phyloP scores from a whole-genome alignment of 2,113 vertebrate genomes.

The Microtus pennsylvanicus region DNA sequence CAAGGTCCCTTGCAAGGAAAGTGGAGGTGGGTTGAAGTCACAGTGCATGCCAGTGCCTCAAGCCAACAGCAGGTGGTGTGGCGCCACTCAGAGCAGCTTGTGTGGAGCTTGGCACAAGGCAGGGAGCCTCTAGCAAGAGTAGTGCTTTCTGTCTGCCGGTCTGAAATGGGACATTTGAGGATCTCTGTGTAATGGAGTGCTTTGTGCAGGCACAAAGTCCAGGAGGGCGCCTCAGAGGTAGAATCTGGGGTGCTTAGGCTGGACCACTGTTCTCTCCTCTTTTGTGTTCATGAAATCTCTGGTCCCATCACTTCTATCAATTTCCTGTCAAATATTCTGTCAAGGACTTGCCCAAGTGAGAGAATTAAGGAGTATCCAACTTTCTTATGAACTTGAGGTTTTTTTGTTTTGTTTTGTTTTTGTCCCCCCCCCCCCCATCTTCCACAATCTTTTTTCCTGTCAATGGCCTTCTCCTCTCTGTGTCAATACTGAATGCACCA shows the following conservation, averaged over 20 bases:
- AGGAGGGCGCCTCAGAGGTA: not conserved
- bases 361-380: not conserved
- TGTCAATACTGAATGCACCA: not conserved
- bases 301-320: not conserved
- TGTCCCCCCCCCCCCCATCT: not conserved
- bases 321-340: not conserved
- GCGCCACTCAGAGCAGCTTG: not conserved
- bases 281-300: not conserved
- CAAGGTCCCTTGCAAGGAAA: not conserved
- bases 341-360: not conserved
- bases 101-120: not conserved
- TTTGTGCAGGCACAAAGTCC: not conserved
- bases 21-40: too few species aligned
- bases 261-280: not conserved
- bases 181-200: too few species aligned
- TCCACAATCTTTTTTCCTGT: not conserved
- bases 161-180: not conserved
- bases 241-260: not conserved
- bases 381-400: not conserved
- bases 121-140: too few species aligned
- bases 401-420: not conserved
- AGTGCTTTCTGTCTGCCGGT: too few species aligned
- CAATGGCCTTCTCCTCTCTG: not conserved
- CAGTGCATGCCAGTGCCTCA: rapidly evolving
- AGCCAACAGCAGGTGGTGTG: not conserved